phyloP scores from a whole-genome alignment of 2,888 invertebrate species.

The Tenthredo scrophulariae region DNA sequence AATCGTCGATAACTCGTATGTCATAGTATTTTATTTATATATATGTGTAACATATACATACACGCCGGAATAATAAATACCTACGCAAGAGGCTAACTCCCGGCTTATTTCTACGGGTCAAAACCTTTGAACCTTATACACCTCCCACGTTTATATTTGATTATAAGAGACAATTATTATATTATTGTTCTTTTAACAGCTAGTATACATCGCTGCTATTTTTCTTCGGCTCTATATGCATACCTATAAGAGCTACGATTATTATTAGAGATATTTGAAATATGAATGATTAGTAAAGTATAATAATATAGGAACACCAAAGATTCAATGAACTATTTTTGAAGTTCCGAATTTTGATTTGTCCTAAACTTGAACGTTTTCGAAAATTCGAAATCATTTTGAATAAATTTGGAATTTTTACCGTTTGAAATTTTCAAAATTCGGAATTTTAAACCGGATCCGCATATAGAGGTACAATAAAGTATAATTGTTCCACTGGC shows the following conservation, averaged over 20 bases:
- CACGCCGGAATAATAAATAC: not conserved
- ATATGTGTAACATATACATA: not conserved
- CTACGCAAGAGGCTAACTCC: not conserved
- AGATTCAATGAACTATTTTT: too few relatives aligned
- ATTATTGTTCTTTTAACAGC: not conserved
- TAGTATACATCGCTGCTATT: too few relatives aligned
- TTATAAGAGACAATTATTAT: slow-evolving; percentile 11
- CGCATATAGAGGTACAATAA: not conserved
- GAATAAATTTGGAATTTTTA: too few relatives aligned
- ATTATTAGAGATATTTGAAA: not conserved
- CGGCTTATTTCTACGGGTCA: slow-evolving; percentile 34
- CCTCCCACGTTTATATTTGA: slow-evolving; percentile 36
- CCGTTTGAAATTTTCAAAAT: too few relatives aligned
- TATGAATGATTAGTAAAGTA: not conserved
- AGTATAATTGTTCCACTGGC: not conserved
- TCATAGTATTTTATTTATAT: not conserved
- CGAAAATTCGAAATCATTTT: too few relatives aligned
- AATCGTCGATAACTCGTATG: not conserved
- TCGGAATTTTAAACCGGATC: not conserved
- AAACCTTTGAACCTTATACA: slow-evolving; percentile 36
- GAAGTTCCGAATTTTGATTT: too few relatives aligned
- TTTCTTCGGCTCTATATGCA: not conserved
- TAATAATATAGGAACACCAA: too few relatives aligned
- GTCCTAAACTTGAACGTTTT: too few relatives aligned
- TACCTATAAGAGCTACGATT: not conserved